A percentile compares a stretch with the other conserved stretches of the same genome.
These are phyloP conservation scores for Sebastes cheni DNA, from an alignment of 2,797 vertebrate species.

Conservation along the genomic window DNA sequence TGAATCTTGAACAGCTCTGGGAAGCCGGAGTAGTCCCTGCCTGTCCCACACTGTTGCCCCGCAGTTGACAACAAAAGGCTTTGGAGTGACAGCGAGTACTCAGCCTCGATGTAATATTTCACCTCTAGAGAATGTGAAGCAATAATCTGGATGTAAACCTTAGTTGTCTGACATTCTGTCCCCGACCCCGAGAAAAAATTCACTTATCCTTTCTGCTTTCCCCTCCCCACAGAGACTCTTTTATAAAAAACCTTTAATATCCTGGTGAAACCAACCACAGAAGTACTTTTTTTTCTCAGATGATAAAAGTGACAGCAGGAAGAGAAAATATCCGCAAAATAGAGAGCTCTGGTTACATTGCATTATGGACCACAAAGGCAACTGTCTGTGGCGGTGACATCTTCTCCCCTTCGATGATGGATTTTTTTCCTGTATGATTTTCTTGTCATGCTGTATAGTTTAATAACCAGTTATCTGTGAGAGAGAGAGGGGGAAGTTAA, in stretches of 20 bases:
- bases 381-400: not conserved
- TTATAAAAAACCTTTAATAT: slow-evolving; percentile 24
- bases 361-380: not conserved
- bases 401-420: not conserved
- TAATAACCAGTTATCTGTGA: not conserved
- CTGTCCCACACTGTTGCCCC: not conserved
- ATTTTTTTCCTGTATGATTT: slow-evolving; percentile 4
- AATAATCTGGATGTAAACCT: slow-evolving; percentile 48
- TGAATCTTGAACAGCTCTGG: slow-evolving; percentile 22
- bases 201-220: slow-evolving; percentile 7
- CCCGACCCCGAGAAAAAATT: not conserved
- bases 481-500: not conserved
- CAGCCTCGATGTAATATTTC: slow-evolving; percentile 16
- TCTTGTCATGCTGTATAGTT: not conserved
- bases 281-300: not conserved
- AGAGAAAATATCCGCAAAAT: not conserved
- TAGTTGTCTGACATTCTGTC: slow-evolving; percentile 31
- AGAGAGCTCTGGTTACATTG: not conserved
- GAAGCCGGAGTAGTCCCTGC: not conserved
- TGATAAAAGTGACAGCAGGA: slow-evolving; percentile 3
- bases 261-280: slow-evolving; percentile 7
- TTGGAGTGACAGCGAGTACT: slow-evolving; percentile 29
- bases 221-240: not conserved
- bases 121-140: slow-evolving; percentile 27
- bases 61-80: slow-evolving; percentile 21